Base-by-base conservation (phyloP, 2,888 invertebrate genomes). In the Agriotes lineatus region DNA sequence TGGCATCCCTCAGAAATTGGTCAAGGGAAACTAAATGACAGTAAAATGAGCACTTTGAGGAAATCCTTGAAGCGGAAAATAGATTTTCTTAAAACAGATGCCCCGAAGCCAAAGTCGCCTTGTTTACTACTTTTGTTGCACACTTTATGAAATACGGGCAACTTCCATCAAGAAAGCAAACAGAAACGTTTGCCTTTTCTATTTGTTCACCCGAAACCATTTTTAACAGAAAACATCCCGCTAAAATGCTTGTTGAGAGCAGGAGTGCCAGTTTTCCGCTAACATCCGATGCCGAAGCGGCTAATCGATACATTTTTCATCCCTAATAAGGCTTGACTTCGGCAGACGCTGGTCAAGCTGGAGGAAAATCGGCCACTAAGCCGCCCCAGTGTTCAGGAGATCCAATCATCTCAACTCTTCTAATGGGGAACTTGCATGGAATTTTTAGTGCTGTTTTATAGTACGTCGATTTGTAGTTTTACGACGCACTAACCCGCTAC, bases 331-430 rank as follows among this genome's bases (percentile, higher is more conserved):
- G n/a, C n/a, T n/a, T n/a, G n/a, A n/a, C n/a, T 25, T 50, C 2
- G n/a, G 10, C 7, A 12, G 33, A 18, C 5, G 14, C 12, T 18
- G 52, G 52, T 52, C 52, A 52, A 52, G 52, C 4, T 35, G 7
- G 7, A 25, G 57, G 22, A 57, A 57, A 58, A 42, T 42, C 42
- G 58, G 12, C 25, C 25, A 58, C 79, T 80, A 80, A 79, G 77
- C 76, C 75, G 72, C 72, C 73, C 75, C 77, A 73, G 72, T 74
- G 75, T 74, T 77, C 74, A 76, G 74, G 74, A 74, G 76, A 79
- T 80, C 80, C 80, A 80, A 80, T 81, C 80, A 80, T 78, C 77
- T 75, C 67, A 75, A 78, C 79, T 79, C 79, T 75, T 77, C 78
- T 80, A 81, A 80, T 80, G 79, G 78, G 70, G 74, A 77, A 77